Percentiles rank a stretch among this genome's conserved stretches.
These are phyloP conservation scores for Pseudomyrmex cubaensis DNA, from an alignment of 1,140 invertebrate species.

Conservation along the genomic window DNA sequence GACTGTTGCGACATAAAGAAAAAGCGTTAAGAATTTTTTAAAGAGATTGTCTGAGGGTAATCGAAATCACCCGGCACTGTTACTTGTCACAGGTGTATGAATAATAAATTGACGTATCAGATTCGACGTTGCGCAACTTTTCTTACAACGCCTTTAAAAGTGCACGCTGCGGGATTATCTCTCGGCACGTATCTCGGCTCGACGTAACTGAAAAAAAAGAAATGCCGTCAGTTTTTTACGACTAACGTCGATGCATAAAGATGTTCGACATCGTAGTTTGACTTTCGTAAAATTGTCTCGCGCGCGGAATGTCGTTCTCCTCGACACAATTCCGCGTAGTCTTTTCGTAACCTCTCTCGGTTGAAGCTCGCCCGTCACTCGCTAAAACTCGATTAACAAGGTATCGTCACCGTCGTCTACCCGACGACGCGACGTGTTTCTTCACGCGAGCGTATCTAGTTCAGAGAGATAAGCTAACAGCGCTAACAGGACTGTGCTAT, in stretches of 20 bases:
- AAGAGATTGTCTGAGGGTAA: not conserved
- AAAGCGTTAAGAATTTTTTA: slow-evolving; percentile 1
- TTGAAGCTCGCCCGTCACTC: slow-evolving; percentile 54
- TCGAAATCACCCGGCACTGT: slow-evolving; percentile 4
- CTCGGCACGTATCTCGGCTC: not conserved
- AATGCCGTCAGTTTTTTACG: slow-evolving; percentile 16
- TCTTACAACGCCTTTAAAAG: not conserved
- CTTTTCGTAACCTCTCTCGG: slow-evolving; percentile 9
- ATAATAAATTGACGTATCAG: slow-evolving; percentile 20
- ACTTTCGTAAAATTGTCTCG: slow-evolving; percentile 35
- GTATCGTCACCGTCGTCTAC: slow-evolving; percentile 21
- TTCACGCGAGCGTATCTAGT: slow-evolving; percentile 33
- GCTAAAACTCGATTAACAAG: slow-evolving; percentile 67
- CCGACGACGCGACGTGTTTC: not conserved
- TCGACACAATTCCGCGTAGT: slow-evolving; percentile 51
- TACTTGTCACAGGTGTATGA: slow-evolving; percentile 3
- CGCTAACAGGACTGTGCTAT: slow-evolving; percentile 9
- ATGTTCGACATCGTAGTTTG: slow-evolving; percentile 13
- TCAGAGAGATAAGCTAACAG: slow-evolving; percentile 60
- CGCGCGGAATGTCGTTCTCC: slow-evolving; percentile 61
- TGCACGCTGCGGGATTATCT: slow-evolving; percentile 30
- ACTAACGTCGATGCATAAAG: not conserved
- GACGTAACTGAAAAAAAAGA: not conserved
- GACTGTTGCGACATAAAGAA: not conserved
- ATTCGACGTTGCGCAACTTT: slow-evolving; percentile 24